A percentile compares a stretch with the other conserved stretches of the same genome.
Conservation (phyloP, 1,140 invertebrate genomes). For the Bemisia tabaci region DNA sequence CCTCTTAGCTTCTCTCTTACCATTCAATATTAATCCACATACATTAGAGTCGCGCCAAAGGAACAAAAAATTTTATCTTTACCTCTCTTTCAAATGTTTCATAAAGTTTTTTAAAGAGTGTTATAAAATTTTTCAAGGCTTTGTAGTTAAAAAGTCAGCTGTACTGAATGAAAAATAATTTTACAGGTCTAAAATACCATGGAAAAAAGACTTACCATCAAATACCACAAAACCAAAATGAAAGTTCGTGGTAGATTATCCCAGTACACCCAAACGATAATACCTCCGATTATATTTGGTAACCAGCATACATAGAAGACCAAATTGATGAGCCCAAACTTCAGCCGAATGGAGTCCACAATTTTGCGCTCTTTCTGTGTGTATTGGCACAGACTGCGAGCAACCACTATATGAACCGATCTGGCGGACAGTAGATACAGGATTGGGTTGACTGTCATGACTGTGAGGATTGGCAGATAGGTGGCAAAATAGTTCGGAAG, state of each 20-base stretch:
- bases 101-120: too few relatives aligned
- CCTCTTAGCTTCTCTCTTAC: too few relatives aligned
- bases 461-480: conserved; percentile 51
- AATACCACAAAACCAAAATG: conserved; percentile 59
- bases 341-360: conserved; percentile 34
- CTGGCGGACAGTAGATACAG: conserved; percentile 49
- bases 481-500: conserved; percentile 64
- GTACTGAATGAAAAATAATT: too few relatives aligned
- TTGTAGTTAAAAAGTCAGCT: too few relatives aligned
- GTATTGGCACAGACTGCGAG: conserved; percentile 37
- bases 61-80: too few relatives aligned
- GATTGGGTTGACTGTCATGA: conserved; percentile 62
- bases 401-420: conserved; percentile 45
- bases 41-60: too few relatives aligned
- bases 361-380: conserved; percentile 55
- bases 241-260: conserved; percentile 48
- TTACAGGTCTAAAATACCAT: too few relatives aligned
- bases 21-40: too few relatives aligned
- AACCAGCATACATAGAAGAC: conserved; percentile 70
- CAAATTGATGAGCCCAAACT: conserved; percentile 55
- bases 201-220: conserved; percentile 63
- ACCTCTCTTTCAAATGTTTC: too few relatives aligned
- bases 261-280: conserved; percentile 62
- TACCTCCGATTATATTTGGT: conserved; percentile 61
- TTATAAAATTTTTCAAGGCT: too few relatives aligned